Base-by-base conservation (phyloP, 1,140 invertebrate species). In the Lasioglossum baleicum region DNA sequence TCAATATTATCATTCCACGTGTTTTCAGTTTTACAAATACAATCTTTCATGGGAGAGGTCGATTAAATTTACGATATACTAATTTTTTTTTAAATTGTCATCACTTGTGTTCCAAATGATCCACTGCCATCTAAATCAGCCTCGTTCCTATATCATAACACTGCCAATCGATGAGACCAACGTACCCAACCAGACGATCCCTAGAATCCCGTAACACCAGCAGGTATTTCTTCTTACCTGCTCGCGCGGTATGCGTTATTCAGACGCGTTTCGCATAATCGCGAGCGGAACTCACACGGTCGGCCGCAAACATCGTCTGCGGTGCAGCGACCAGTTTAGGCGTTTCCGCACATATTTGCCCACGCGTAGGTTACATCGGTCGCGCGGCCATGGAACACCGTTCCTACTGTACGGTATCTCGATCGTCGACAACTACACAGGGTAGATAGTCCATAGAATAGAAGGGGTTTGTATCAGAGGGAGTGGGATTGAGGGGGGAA, bases 291-390 rank as follows among this genome's bases (percentile, higher is more conserved):
- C 44, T 74, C 63, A 65, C 61, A 51, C 79, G 81, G 81, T 80
- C 61, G 82, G 85, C 84, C 86, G 76, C 84, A 75, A 89, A 83
- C 87, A 87, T 84, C 88, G 88, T 90, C 72, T 83, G 87, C 80
- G 78, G 68, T 78, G 42, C 48, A 35, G 66, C 66, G 65, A 87
- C 68, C 79, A 84, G 86, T 88, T 84, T 71, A 73, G 84, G 42
- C 77, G 75, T 80, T 83, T 82, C 83, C 71, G 81, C 72, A 85
- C 87, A 88, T 89, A 87, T 79, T 84, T 89, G 82, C 85, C 80
- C 80, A 88, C 87, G 83, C 86, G 88, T 67, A 17, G 75, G 35
- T 64, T 58, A 66, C 82, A 83, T 75, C 70, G 82, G 44, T 67
- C 22, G 17, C 61, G 60, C 61, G 66, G 35, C 60, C 64, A 70